Evolutionary conservation across 1,140 invertebrate species (phyloP).

Genomic region (Galleria mellonella): DNA sequence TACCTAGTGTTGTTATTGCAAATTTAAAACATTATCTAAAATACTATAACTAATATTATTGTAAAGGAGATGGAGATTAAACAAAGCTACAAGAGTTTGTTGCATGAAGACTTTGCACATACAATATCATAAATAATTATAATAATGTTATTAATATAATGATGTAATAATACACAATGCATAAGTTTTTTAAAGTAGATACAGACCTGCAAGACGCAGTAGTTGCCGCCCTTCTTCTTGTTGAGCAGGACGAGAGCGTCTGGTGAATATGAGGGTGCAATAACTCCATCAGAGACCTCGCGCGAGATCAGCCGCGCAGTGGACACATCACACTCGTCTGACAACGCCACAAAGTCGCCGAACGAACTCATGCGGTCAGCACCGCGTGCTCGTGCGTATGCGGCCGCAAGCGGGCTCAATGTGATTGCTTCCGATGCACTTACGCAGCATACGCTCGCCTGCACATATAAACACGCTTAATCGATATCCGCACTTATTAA

Average conservation of each 20-base stretch:
- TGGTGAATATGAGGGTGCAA: constrained; percentile 91
- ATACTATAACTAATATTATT: no score
- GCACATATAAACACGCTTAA: constrained; percentile 20
- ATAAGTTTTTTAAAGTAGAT: no score
- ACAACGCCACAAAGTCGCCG: constrained; percentile 97
- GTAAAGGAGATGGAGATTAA: no score
- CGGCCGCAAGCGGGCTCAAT: constrained; percentile 91
- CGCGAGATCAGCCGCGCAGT: constrained; percentile 87
- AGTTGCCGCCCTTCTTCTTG: constrained; percentile 96
- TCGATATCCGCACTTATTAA: no score
- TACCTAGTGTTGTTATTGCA: no score
- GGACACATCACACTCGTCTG: constrained; percentile 90
- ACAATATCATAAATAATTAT: no score
- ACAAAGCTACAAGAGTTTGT: no score
- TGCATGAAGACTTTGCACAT: no score
- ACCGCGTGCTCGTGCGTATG: constrained; percentile 96
- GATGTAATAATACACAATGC: no score
- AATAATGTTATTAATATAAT: no score
- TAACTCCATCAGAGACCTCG: constrained; percentile 97
- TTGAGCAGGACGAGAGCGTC: constrained; percentile 92
- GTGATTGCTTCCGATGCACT: constrained; percentile 82
- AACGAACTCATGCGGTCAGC: constrained; percentile 99
- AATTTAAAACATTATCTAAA: no score
- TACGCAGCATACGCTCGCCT: constrained; percentile 95
- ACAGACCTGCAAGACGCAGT: constrained; percentile 88